Conservation (phyloP, 2,888 invertebrate genomes). For the Celastrina argiolus region DNA sequence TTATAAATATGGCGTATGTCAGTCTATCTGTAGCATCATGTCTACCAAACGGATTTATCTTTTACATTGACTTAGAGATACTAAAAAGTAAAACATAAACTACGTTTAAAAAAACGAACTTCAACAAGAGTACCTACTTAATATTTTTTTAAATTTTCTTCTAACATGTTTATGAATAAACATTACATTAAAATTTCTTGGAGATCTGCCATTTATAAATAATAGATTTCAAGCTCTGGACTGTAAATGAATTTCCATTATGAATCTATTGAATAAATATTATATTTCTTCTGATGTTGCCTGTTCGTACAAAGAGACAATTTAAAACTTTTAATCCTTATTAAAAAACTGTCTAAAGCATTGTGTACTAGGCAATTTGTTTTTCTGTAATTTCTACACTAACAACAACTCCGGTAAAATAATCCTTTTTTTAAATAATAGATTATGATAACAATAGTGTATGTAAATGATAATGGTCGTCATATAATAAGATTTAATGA, state of each 20-base stretch:
- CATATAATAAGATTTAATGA: not conserved
- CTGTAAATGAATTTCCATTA: not conserved
- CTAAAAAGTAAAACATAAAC: too few relatives aligned
- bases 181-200: not conserved
- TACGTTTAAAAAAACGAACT: too few relatives aligned
- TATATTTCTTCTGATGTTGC: not conserved
- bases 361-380: too few relatives aligned
- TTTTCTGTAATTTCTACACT: too few relatives aligned
- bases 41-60: too few relatives aligned
- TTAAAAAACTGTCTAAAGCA: too few relatives aligned
- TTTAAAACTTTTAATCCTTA: not conserved
- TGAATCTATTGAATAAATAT: not conserved
- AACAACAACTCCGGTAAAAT: too few relatives aligned
- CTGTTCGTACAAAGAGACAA: not conserved
- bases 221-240: not conserved
- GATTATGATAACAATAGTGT: not conserved
- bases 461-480: not conserved
- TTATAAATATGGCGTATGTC: too few relatives aligned
- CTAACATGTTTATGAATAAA: conserved; percentile 10
- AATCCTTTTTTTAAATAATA: too few relatives aligned
- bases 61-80: too few relatives aligned
- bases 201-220: not conserved
- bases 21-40: too few relatives aligned
- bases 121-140: too few relatives aligned
- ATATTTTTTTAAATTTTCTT: not conserved